Evolutionary conservation across 2,113 vertebrate species (phyloP), one percentile per base, ranked within the genome.

Genomic region (Hippolais icterina): DNA sequence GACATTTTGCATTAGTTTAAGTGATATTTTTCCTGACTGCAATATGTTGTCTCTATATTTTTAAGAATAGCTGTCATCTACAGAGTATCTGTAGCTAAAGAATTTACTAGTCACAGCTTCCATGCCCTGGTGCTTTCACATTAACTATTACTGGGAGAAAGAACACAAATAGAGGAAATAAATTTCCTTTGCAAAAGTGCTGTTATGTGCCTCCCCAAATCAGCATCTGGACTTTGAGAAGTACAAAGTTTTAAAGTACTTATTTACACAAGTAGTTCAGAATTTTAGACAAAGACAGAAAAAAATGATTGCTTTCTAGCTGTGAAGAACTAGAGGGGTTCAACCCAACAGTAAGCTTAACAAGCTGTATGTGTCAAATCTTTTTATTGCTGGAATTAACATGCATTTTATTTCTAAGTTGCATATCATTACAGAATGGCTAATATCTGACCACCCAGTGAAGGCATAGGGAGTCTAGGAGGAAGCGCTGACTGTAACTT

Each of bases 361-460:
- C 0, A 8, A 87, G 63, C 49, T 49, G 21, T 29, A 35, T 42
- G 29, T 41, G 57, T 84, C n/a, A n/a, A 82, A 87, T 75, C n/a
- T 49, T 91, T 93, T 91, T 89, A 82, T 41, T 92, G 56, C 66
- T 88, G 71, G 63, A 94, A 85, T 88, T 87, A 72, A 72, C 27
- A 18, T 35, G n/a, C 12, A 56, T 90, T 89, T 91, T 72, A 85
- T 71, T 91, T 93, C 65, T 87, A 69, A 84, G 31, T 52, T 87
- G 61, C 33, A 1, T 39, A 75, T 71, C 56, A 47, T 63, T 59
- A 76, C 41, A 80, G 56, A 44, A 69, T 35, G 74, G 70, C 22
- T 82, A 52, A 70, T 60, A 89, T n/a, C 37, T 79, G 59, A 95
- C 83, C 53, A 86, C 12, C n/a, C n/a, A 79, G 65, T 13, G 49